Conservation (phyloP, 30 jellyfish, hydroid and myxozoan genomes). For the Aurelia coerulea region DNA sequence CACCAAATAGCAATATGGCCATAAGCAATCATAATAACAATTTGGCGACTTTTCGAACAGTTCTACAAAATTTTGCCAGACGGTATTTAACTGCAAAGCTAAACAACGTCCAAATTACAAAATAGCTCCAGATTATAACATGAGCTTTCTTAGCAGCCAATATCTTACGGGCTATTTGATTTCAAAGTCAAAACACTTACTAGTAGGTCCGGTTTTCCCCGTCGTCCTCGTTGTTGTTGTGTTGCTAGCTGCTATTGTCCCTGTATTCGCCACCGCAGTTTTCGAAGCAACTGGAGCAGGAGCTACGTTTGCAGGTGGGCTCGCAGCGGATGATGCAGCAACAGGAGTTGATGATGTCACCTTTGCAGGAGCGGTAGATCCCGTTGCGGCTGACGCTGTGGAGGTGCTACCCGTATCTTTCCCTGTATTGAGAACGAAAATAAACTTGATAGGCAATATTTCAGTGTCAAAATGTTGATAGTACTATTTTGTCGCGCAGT, state of each 20-base stretch:
- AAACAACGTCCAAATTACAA: no score
- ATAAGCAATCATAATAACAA: no score
- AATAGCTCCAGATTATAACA: no score
- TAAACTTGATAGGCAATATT: neutral
- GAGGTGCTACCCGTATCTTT: slow-evolving; percentile 28
- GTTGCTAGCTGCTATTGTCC: slow-evolving; percentile 85
- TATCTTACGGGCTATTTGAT: no score
- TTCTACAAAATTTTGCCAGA: no score
- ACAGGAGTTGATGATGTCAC: slow-evolving; percentile 9
- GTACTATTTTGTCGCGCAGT: no score
- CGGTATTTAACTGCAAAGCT: no score
- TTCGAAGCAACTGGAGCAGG: slow-evolving; percentile 8
- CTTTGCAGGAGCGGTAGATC: slow-evolving; percentile 1
- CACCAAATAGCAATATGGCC: no score
- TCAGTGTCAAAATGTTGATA: neutral
- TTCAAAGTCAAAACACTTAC: neutral
- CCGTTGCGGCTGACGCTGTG: slow-evolving; percentile 26
- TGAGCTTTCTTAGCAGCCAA: no score
- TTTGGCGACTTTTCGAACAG: no score
- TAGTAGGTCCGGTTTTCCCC: slow-evolving; percentile 62
- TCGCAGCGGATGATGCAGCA: slow-evolving; percentile 4
- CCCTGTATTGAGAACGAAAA: slow-evolving; percentile 2
- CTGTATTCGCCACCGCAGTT: slow-evolving; percentile 29
- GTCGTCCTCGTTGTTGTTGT: slow-evolving; percentile 42
- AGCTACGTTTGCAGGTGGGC: neutral